Base-by-base conservation (phyloP, 2,888 invertebrate genomes). In the Xestia xanthographa region DNA sequence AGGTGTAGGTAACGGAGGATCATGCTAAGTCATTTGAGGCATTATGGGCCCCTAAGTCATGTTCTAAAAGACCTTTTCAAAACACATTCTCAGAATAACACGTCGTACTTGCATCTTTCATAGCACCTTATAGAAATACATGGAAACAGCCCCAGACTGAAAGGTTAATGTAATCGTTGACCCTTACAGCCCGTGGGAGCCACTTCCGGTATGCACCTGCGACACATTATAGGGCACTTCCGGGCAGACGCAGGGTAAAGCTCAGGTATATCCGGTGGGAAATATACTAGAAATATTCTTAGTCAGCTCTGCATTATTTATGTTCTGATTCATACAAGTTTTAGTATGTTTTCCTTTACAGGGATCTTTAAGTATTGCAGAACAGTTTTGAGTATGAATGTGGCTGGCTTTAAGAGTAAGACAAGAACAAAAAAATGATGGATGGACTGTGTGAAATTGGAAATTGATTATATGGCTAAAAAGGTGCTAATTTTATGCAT, bases 201-300 rank as follows among this genome's bases (percentile, higher is more conserved):
- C 2, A 72, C 75, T 77, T 77, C 82, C 72, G 26, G 22, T 50
- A 68, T 78, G 80, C 85, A 79, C 75, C 76, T 50, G 72, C 63
- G 73, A 72, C 82, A 83, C 73, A 70, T 76, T 72, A 84, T 62
- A 63, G 63, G 69, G 48, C 63, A 86, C 78, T 82, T 84, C 83
- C 80, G 77, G 48, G 14, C 75, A 70, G 53, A 60, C 56, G 26
- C 41, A 12, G n/a, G 38, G 58, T 68, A 56, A 66, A 73, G 68
- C 60, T 38, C n/a, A 45, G 38, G 38, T 48, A 62, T 38, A 69
- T 71, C 82, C 77, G 69, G 38, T 65, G 72, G 73, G 80, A 77
- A 80, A 83, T 84, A 68, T 65, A 48, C 62, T 65, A 34, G 41
- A n/a, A 72, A 72, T 62, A 45, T 45, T 56, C 69, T 63, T 48